Evolutionary conservation across 53 echinoderm and acorn worm genomes (phyloP), one percentile per base, ranked within the genome.

Genomic region (Zoroaster sp.): DNA sequence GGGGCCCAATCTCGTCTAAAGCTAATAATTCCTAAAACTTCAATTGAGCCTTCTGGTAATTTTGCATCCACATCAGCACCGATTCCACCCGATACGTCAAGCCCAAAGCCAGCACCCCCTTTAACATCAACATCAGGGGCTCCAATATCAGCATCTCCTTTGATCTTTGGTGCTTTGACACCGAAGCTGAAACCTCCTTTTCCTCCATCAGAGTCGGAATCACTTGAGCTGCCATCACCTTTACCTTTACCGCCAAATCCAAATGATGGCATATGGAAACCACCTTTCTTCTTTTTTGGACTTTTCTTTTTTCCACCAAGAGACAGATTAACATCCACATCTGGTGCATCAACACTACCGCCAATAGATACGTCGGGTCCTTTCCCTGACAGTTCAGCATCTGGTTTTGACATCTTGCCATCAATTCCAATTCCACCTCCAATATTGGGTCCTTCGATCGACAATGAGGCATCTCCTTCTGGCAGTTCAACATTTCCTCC

Each of bases 101-200:
- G 9, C 17, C 63, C 78, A 13, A 87, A 13, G 41, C 74, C 87
- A 43, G 63, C 88, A 71, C 89, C 89, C 35, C 80, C 89, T 32
- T 89, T 85, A 4, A 94, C 44, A 36, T 94, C 86, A 69, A 91
- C 28, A 63, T 94, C 87, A 3, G 91, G 91, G 38, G 86, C 76
- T 20, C 78, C 66, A 1, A 87, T 40, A 21, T 89, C 93, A 72
- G 65, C 89, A 67, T 51, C 88, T 32, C 88, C 87, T 45, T 83
- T 80, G 49, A 80, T 21, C 69, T 80, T 89, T 70, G 83, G 83
- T 13, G 67, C 83, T 35, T 68, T 83, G 83, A 83, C 44, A 34
- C 83, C 83, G 67, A 89, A 53, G 14, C 89, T 71, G 69, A 79
- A 71, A 34, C 89, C 80, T 38, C 63, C 78, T 37, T 83, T 88